Evolutionary conservation across 2,888 invertebrate species (phyloP).

Genomic region (Peribatodes rhomboidaria): DNA sequence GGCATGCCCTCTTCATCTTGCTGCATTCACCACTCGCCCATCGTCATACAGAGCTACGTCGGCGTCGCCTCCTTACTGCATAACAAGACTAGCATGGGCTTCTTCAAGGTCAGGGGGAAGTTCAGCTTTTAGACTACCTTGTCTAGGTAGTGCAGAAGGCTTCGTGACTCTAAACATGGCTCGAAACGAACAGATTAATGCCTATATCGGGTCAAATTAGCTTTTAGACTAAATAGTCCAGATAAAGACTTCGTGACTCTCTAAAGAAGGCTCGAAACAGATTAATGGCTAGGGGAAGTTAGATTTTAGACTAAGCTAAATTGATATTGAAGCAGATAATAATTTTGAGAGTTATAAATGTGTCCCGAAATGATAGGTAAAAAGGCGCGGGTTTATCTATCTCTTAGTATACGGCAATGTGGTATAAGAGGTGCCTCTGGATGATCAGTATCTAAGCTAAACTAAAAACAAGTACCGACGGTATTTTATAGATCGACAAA

Average conservation of each 20-base stretch:
- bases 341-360: too few relatives aligned
- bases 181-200: background rate
- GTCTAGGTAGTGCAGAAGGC: background rate
- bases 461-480: too few relatives aligned
- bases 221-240: background rate
- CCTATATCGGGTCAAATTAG: background rate
- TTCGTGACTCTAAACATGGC: background rate
- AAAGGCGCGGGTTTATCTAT: too few relatives aligned
- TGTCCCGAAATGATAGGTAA: too few relatives aligned
- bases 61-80: conserved; percentile 92
- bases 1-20: conserved; percentile 78
- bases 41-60: conserved; percentile 93
- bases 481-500: too few relatives aligned
- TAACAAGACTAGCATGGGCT: conserved; percentile 94
- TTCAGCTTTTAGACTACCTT: conserved; percentile 89
- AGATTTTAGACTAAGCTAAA: too few relatives aligned
- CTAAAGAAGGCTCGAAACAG: background rate
- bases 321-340: too few relatives aligned
- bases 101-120: conserved; percentile 94
- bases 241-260: background rate
- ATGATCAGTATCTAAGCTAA: too few relatives aligned
- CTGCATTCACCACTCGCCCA: conserved; percentile 88
- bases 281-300: too few relatives aligned
- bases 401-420: too few relatives aligned
- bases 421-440: too few relatives aligned